Evolutionary conservation across 2,113 vertebrate genomes (phyloP).

Genomic region (Lophius piscatorius): DNA sequence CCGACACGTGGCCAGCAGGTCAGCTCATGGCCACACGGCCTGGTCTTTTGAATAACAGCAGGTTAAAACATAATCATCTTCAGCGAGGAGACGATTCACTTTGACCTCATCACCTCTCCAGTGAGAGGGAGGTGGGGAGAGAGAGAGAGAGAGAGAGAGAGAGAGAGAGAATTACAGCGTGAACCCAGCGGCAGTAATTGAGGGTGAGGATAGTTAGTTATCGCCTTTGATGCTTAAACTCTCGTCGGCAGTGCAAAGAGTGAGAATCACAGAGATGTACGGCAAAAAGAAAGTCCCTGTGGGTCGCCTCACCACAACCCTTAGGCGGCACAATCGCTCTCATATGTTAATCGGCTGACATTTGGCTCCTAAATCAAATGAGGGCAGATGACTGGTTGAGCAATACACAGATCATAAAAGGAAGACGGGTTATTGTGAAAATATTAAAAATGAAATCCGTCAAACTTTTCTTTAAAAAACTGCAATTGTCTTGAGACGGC

Average conservation of each 20-base stretch:
- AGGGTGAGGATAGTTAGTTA: constrained; percentile 73
- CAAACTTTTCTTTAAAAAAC: constrained; percentile 49
- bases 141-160: constrained; percentile 27
- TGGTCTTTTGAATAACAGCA: constrained; percentile 76
- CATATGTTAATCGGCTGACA: constrained; percentile 75
- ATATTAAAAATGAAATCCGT: constrained; percentile 41
- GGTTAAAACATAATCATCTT: constrained; percentile 83
- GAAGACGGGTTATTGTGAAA: constrained; percentile 33
- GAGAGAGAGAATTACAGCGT: constrained; percentile 68
- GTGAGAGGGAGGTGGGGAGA: constrained; percentile 54
- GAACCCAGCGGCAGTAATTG: constrained; percentile 68
- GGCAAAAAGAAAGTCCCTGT: constrained; percentile 45
- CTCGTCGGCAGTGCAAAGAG: constrained; percentile 66
- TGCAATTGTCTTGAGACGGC: constrained; percentile 1
- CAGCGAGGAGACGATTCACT: constrained; percentile 78
- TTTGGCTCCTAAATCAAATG: constrained; percentile 74
- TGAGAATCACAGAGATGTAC: constrained; percentile 63
- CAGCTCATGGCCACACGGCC: constrained; percentile 73
- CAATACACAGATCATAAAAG: constrained; percentile 63
- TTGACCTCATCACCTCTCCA: constrained; percentile 77
- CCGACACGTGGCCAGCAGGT: constrained; percentile 53
- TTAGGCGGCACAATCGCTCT: constrained; percentile 70
- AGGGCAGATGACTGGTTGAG: constrained; percentile 63
- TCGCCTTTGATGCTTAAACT: constrained; percentile 75
- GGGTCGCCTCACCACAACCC: constrained; percentile 60